Conservation (phyloP, 2,113 vertebrate genomes). For the Parotia lawesii region DNA sequence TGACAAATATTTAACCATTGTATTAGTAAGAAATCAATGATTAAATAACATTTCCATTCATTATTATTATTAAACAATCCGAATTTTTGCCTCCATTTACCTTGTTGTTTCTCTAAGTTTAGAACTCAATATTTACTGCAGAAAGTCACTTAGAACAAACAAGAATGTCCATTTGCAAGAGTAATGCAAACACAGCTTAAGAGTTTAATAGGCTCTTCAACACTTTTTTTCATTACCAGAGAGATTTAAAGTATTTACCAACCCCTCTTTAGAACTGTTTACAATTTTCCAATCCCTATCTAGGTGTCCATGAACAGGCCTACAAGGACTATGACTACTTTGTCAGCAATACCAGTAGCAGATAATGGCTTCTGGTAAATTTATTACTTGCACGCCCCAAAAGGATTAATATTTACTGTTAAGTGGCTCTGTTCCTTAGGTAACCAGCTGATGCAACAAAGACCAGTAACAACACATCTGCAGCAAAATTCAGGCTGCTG, state of each 20-base stretch:
- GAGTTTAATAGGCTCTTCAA: slow-evolving; percentile 46
- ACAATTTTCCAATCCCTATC: slow-evolving; percentile 17
- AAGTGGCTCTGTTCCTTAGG: neutral
- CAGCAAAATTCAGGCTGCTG: neutral
- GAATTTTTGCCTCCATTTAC: neutral
- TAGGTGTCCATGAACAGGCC: neutral
- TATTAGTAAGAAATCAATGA: neutral
- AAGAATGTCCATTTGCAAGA: slow-evolving; percentile 28
- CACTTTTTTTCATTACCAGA: slow-evolving; percentile 9
- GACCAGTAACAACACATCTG: neutral
- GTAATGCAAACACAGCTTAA: slow-evolving; percentile 46
- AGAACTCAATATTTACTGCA: slow-evolving; percentile 29
- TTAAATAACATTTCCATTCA: neutral
- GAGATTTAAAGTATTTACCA: slow-evolving; percentile 42
- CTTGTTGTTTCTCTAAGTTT: neutral
- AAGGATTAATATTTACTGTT: slow-evolving; percentile 20
- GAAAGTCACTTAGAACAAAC: slow-evolving; percentile 32
- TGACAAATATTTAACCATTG: neutral
- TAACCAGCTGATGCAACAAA: neutral
- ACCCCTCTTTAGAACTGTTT: slow-evolving; percentile 35
- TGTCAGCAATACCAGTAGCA: slow-evolving; percentile 17
- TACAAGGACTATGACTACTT: neutral
- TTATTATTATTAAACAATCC: slow-evolving; percentile 5
- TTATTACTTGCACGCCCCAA: neutral
- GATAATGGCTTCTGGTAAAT: slow-evolving; percentile 12